Percentiles rank a stretch among this genome's conserved stretches.
Evolutionary conservation across 2,797 vertebrate genomes (phyloP).

Genomic region (Ptychadena robeensis): DNA sequence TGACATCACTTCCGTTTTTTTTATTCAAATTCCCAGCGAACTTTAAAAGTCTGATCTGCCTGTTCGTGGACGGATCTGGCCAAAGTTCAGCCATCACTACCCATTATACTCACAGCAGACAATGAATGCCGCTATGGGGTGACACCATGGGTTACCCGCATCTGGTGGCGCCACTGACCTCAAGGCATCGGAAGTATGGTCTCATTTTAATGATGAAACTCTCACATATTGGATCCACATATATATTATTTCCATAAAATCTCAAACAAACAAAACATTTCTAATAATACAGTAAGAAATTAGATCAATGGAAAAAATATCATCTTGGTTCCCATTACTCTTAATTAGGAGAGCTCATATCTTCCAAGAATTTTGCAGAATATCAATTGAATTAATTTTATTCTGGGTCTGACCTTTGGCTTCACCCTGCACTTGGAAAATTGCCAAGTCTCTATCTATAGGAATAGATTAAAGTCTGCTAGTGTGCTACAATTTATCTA

Average conservation of each 20-base stretch:
- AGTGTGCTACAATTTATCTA: neutral
- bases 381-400: constrained; percentile 1
- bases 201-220: too few relatives aligned
- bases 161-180: too few relatives aligned
- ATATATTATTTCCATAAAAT: neutral
- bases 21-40: too few relatives aligned
- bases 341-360: neutral
- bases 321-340: neutral
- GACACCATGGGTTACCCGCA: too few relatives aligned
- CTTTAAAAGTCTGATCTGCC: too few relatives aligned
- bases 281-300: neutral
- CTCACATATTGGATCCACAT: too few relatives aligned
- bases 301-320: neutral
- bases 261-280: neutral
- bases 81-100: too few relatives aligned
- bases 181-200: too few relatives aligned
- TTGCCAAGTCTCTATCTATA: constrained; percentile 3
- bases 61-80: too few relatives aligned
- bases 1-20: too few relatives aligned
- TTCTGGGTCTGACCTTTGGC: constrained; percentile 1
- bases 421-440: neutral
- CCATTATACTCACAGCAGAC: too few relatives aligned
- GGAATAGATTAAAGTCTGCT: neutral
- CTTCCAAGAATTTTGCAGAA: neutral
- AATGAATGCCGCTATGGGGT: too few relatives aligned